A percentile compares a stretch with the other conserved stretches of the same genome.
Conservation (phyloP, 2,797 vertebrate genomes). For the Poliocrania exsul region DNA sequence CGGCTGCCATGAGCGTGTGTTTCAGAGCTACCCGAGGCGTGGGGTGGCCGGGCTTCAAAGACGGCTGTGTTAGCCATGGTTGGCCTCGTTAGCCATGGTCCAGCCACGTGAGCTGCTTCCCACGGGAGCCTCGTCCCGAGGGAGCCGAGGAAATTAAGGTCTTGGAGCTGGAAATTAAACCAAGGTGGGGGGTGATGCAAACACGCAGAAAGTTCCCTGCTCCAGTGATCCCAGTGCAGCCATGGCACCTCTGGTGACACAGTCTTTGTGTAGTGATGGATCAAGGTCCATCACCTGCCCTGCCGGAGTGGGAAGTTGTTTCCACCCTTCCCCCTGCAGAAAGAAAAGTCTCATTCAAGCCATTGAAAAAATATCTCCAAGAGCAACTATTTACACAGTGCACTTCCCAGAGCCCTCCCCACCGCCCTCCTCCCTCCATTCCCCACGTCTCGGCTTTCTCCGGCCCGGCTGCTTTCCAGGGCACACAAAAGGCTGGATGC, state of each 20-base stretch:
- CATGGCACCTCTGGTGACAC: neutral
- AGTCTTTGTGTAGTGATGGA: neutral
- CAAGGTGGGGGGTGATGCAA: rapidly evolving
- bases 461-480: neutral
- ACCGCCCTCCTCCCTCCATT: neutral
- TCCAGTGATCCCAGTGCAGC: neutral
- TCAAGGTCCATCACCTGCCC: neutral
- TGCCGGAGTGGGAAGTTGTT: neutral
- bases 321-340: conserved; percentile 34
- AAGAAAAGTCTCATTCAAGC: conserved; percentile 29
- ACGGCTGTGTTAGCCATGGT: neutral
- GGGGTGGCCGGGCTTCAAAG: conserved; percentile 13
- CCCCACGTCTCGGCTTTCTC: neutral
- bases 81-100: neutral
- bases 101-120: neutral
- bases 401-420: neutral
- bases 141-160: neutral
- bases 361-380: neutral
- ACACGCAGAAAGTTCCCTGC: rapidly evolving
- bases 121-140: neutral
- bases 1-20: rapidly evolving
- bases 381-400: conserved; percentile 46
- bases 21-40: neutral
- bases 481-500: neutral
- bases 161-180: neutral